phyloP scores from a whole-genome alignment of 1,140 invertebrate genomes.

The Zelostemma sp. region DNA sequence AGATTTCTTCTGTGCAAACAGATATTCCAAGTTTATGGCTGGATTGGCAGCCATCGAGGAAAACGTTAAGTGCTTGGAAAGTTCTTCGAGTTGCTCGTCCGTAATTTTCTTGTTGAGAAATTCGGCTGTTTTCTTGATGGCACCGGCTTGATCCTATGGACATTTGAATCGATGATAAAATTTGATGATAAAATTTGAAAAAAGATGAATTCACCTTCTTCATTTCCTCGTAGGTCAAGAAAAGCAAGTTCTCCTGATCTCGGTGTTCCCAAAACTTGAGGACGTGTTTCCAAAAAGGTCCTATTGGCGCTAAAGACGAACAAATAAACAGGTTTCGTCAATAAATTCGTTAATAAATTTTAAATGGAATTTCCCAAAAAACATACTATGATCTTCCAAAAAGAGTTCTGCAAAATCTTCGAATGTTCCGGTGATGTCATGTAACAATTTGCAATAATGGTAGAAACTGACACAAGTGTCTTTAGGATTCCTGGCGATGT shows the following conservation, averaged over 20 bases:
- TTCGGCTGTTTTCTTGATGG: slow-evolving; percentile 77
- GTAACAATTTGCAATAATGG: slow-evolving; percentile 83
- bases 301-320: slow-evolving; percentile 71
- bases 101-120: slow-evolving; percentile 80
- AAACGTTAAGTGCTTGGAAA: slow-evolving; percentile 84
- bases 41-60: slow-evolving; percentile 85
- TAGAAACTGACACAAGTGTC: slow-evolving; percentile 94
- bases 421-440: slow-evolving; percentile 79
- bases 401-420: slow-evolving; percentile 88
- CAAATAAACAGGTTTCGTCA: too few species aligned
- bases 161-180: neutral
- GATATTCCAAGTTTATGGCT: slow-evolving; percentile 79
- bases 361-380: slow-evolving; percentile 2
- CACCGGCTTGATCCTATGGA: slow-evolving; percentile 72
- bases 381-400: slow-evolving; percentile 74
- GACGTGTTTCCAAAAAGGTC: slow-evolving; percentile 80
- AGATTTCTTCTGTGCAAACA: slow-evolving; percentile 71
- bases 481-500: slow-evolving; percentile 92
- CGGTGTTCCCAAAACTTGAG: slow-evolving; percentile 78
- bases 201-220: slow-evolving; percentile 69
- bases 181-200: neutral
- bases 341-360: neutral
- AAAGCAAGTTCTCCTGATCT: slow-evolving; percentile 81
- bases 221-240: slow-evolving; percentile 90
- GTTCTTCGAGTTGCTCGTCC: slow-evolving; percentile 75